These are phyloP conservation scores for Pachypanchax playfairii DNA, from an alignment of 2,113 vertebrate genomes.

Conservation along the genomic window DNA sequence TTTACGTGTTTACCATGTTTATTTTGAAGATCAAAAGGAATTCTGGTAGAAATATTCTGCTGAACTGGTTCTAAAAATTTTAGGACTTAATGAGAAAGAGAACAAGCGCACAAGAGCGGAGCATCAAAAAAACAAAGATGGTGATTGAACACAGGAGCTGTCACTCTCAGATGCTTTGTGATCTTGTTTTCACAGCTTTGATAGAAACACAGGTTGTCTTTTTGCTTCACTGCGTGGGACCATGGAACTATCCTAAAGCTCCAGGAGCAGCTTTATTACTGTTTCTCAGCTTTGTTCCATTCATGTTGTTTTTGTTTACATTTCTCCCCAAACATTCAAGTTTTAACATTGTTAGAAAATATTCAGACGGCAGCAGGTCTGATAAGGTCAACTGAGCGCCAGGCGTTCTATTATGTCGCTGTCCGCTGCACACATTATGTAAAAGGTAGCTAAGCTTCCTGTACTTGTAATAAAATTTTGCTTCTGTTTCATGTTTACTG, in stretches of 20 bases:
- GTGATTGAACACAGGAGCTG: slow-evolving; percentile 17
- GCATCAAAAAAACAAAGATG: slow-evolving; percentile 41
- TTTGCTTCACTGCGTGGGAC: slow-evolving; percentile 31
- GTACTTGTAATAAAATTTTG: slow-evolving; percentile 67
- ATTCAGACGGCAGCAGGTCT: slow-evolving; percentile 4
- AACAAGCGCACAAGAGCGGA: slow-evolving; percentile 17
- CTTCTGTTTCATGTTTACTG: slow-evolving; percentile 3
- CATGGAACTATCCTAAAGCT: slow-evolving; percentile 40
- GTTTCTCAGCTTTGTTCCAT: slow-evolving; percentile 26
- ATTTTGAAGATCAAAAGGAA: slow-evolving; percentile 11
- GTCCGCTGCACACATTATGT: slow-evolving; percentile 22
- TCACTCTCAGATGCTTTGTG: slow-evolving; percentile 1
- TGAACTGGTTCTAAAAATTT: slow-evolving; percentile 28
- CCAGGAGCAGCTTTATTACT: slow-evolving; percentile 16
- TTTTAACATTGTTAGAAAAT: slow-evolving; percentile 35
- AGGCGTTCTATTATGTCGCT: slow-evolving; percentile 24
- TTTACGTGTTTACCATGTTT: slow-evolving; percentile 14
- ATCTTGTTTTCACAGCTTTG: slow-evolving; percentile 46
- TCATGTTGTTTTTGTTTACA: slow-evolving; percentile 67
- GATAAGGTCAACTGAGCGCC: slow-evolving; percentile 46
- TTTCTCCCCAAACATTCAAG: too few relatives aligned
- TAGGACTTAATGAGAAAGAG: slow-evolving; percentile 22
- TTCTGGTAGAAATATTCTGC: slow-evolving; percentile 2
- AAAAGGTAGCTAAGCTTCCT: slow-evolving; percentile 33
- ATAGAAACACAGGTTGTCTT: not conserved